Conservation (phyloP, 2,113 vertebrate species). For the Triplophysa siluroides region DNA sequence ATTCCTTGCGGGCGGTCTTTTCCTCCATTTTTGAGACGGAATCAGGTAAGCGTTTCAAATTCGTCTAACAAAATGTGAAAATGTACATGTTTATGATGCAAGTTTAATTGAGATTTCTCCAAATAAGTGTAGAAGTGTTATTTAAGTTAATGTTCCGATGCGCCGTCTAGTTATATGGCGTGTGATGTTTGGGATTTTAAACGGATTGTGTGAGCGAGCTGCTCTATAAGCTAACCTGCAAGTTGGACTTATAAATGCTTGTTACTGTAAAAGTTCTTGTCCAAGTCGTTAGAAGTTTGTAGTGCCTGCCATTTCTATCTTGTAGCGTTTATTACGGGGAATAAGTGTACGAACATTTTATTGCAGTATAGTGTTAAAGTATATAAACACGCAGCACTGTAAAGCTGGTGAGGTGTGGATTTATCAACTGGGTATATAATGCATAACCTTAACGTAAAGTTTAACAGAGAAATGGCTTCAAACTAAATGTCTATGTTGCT, state of each 20-base stretch:
- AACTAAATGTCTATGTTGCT: neutral
- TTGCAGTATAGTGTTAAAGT: neutral
- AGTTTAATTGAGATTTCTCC: neutral
- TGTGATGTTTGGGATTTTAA: constrained; percentile 13
- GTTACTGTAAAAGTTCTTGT: neutral
- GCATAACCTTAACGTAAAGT: neutral
- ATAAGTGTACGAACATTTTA: neutral
- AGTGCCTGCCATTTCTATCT: neutral
- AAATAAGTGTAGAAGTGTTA: neutral
- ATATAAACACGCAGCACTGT: neutral
- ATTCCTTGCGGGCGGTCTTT: constrained; percentile 45
- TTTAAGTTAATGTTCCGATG: neutral
- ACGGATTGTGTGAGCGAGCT: neutral
- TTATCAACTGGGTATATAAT: neutral
- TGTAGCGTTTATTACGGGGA: too few relatives aligned
- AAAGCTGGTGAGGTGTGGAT: neutral
- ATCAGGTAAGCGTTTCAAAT: constrained; percentile 30
- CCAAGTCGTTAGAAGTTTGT: neutral
- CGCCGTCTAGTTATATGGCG: rapidly evolving
- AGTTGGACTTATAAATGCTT: neutral
- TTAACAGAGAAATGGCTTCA: neutral
- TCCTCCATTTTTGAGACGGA: constrained; percentile 52
- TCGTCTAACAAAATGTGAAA: neutral
- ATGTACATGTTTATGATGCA: neutral
- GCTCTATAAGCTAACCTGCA: neutral